Percentiles rank a stretch among this genome's conserved stretches.
Evolutionary conservation across 2,797 vertebrate genomes (phyloP).

Genomic region (Silurus aristotelis): DNA sequence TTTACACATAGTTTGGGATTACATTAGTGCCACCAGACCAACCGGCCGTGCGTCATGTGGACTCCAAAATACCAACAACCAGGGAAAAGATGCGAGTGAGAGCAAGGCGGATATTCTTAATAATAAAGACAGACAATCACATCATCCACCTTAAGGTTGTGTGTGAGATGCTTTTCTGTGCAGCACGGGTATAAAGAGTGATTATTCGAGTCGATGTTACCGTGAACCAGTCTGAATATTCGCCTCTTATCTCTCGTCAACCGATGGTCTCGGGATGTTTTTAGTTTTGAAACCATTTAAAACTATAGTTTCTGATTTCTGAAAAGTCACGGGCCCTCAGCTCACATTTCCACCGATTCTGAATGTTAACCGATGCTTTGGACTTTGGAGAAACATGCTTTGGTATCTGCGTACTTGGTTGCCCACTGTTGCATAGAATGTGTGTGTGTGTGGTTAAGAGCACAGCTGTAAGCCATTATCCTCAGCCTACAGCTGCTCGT

Average conservation of each 20-base stretch:
- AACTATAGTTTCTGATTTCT: too few species aligned
- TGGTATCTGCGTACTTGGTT: background rate
- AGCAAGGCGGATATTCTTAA: too few species aligned
- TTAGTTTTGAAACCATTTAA: background rate
- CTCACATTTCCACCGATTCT: background rate
- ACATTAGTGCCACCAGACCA: constrained; percentile 45
- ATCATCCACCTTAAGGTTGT: too few species aligned
- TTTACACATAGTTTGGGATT: constrained; percentile 50
- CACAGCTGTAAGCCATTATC: constrained; percentile 39
- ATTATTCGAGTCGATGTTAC: background rate
- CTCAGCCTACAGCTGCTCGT: constrained; percentile 39
- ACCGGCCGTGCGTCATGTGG: constrained; percentile 43
- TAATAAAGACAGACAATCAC: background rate
- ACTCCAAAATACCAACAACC: constrained; percentile 4
- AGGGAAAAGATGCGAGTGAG: background rate
- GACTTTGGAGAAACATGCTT: background rate
- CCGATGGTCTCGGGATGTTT: background rate
- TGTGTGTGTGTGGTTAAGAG: constrained; percentile 12
- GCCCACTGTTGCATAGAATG: background rate
- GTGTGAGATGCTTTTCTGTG: background rate
- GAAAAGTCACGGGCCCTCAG: too few species aligned
- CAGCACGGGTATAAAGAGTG: background rate
- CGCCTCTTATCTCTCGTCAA: background rate
- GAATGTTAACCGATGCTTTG: background rate
- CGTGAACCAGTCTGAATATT: too few species aligned